Percentiles rank a stretch among this genome's conserved stretches.
Conservation (phyloP, 1,140 invertebrate genomes). For the Cheumatopsyche charites region DNA sequence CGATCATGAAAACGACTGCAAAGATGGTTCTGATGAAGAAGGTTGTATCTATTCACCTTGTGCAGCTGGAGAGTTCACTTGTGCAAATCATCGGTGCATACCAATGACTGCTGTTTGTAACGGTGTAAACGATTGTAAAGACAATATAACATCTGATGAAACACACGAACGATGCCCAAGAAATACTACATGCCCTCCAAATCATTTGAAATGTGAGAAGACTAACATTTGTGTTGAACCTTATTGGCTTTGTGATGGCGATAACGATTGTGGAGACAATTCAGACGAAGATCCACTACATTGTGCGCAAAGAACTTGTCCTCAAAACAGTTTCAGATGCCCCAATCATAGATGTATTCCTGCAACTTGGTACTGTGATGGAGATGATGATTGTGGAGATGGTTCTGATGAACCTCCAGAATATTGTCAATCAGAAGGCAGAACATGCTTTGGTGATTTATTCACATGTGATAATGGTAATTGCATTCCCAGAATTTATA, state of each 20-base stretch:
- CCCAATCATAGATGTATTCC: conserved; percentile 87
- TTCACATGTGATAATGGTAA: conserved; percentile 97
- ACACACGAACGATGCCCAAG: conserved; percentile 83
- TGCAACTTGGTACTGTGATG: conserved; percentile 92
- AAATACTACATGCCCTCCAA: conserved; percentile 84
- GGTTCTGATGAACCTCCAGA: conserved; percentile 88
- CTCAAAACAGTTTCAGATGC: conserved; percentile 88
- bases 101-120: conserved; percentile 88
- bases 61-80: conserved; percentile 92
- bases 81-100: conserved; percentile 89
- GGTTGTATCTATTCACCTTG: conserved; percentile 91
- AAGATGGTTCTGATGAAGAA: conserved; percentile 90
- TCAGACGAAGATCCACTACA: conserved; percentile 91
- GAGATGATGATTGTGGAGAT: conserved; percentile 89
- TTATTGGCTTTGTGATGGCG: conserved; percentile 93
- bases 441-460: conserved; percentile 92
- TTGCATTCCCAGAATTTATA: conserved; percentile 94
- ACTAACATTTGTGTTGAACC: conserved; percentile 95
- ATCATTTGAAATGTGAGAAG: conserved; percentile 89
- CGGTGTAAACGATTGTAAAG: conserved; percentile 93
- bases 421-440: conserved; percentile 91
- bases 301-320: conserved; percentile 87
- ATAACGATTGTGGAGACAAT: conserved; percentile 95
- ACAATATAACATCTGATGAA: conserved; percentile 90
- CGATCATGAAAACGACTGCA: conserved; percentile 94